Percentiles rank a stretch among this genome's conserved stretches.
These are phyloP conservation scores for Cygnus atratus DNA, from an alignment of 2,113 vertebrate genomes.

Conservation along the genomic window DNA sequence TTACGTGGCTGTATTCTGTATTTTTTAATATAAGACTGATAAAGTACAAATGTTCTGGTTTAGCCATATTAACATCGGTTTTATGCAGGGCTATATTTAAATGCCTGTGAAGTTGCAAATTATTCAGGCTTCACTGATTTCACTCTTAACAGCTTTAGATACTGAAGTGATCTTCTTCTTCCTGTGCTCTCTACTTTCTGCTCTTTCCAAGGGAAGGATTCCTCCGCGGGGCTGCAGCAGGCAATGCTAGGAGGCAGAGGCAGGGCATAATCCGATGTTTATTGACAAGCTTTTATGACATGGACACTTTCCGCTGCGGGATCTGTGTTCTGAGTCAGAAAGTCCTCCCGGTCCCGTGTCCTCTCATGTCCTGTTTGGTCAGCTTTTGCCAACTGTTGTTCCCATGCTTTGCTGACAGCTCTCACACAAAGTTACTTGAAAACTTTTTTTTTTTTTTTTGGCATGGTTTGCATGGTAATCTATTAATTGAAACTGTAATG, in stretches of 20 bases:
- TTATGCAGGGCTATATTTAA: constrained; percentile 10
- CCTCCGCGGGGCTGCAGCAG: neutral
- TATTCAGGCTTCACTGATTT: constrained; percentile 7
- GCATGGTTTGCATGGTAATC: neutral
- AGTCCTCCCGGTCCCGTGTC: neutral
- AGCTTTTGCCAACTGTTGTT: neutral
- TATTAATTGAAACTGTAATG: constrained; percentile 22
- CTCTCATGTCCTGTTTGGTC: neutral
- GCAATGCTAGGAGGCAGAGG: neutral
- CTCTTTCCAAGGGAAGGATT: neutral
- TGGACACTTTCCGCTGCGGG: neutral
- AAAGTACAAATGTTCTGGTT: neutral
- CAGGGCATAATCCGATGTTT: neutral
- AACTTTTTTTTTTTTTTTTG: neutral
- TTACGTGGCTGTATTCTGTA: neutral
- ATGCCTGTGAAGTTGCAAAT: constrained; percentile 8
- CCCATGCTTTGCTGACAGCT: neutral
- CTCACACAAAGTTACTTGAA: neutral
- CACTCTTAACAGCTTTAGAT: neutral
- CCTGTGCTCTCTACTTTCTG: neutral
- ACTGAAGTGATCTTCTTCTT: neutral
- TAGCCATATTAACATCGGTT: neutral
- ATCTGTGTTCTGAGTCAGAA: neutral
- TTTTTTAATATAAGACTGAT: neutral
- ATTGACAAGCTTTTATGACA: neutral